Conservation (phyloP, 2,888 invertebrate species). For the Noctua pronuba region DNA sequence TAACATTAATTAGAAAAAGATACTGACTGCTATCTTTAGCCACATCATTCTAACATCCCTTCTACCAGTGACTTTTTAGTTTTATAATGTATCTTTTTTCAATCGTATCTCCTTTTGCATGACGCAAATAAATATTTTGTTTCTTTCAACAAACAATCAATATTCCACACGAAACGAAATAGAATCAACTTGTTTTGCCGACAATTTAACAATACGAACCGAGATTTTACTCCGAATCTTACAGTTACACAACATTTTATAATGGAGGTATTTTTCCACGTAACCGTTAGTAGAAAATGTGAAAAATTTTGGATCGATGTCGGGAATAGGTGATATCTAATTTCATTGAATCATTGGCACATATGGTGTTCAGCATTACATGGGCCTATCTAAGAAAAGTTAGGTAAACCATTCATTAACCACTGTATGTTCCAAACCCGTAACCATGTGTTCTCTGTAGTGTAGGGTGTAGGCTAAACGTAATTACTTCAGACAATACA, state of each 20-base stretch:
- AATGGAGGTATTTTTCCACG: background rate
- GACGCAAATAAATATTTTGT: background rate
- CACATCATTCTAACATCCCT: background rate
- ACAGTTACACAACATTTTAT: background rate
- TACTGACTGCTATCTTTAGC: background rate
- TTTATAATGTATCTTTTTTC: background rate
- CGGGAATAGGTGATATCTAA: no score
- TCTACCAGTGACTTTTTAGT: background rate
- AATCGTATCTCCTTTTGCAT: background rate
- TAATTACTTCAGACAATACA: background rate
- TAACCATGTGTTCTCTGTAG: background rate
- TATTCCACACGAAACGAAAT: slow-evolving; percentile 20
- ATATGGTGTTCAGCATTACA: no score
- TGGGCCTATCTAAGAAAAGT: background rate
- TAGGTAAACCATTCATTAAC: background rate
- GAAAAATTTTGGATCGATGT: background rate
- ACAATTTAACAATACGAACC: background rate
- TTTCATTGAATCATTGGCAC: background rate
- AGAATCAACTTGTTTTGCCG: slow-evolving; percentile 14
- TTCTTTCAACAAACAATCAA: background rate
- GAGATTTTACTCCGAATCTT: slow-evolving; percentile 7
- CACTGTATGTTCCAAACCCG: background rate
- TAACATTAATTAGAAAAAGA: background rate
- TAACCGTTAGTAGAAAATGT: background rate
- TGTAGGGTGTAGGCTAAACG: no score